A percentile compares a stretch with the other conserved stretches of the same genome.
These are phyloP conservation scores for Bedellia somnulentella DNA, from an alignment of 2,888 invertebrate genomes.

Conservation along the genomic window DNA sequence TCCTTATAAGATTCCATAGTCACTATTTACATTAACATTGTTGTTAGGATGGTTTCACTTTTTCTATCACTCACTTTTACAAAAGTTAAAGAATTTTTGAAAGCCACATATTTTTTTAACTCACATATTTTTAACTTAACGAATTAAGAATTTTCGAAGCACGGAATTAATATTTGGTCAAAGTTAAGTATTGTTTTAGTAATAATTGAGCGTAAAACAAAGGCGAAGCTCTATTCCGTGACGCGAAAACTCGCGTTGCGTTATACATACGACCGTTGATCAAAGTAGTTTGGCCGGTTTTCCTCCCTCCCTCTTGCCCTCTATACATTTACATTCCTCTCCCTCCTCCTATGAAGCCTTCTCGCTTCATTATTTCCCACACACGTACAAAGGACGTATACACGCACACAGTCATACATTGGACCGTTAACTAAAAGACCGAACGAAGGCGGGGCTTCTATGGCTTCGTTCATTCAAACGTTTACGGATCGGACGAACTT, in stretches of 20 bases:
- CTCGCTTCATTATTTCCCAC: too few species aligned
- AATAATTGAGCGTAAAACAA: slow-evolving; percentile 41
- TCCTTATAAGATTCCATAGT: slow-evolving; percentile 41
- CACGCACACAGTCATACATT: too few species aligned
- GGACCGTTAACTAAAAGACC: too few species aligned
- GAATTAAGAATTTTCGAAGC: too few species aligned
- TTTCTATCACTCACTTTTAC: too few species aligned
- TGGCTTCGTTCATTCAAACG: too few species aligned
- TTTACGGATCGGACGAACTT: too few species aligned
- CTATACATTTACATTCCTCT: slow-evolving; percentile 20
- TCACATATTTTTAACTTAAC: too few species aligned
- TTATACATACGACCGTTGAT: slow-evolving; percentile 49
- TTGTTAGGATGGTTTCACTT: slow-evolving; percentile 52
- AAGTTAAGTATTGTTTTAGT: slow-evolving; percentile 16
- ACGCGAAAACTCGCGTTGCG: slow-evolving; percentile 34
- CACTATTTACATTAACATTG: slow-evolving; percentile 30
- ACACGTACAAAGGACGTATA: too few species aligned
- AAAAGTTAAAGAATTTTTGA: too few species aligned
- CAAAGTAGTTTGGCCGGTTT: slow-evolving; percentile 56
- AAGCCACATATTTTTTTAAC: too few species aligned
- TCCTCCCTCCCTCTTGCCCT: slow-evolving; percentile 16
- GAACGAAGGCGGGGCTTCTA: too few species aligned
- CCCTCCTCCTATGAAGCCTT: slow-evolving; percentile 23
- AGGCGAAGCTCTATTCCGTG: slow-evolving; percentile 35
- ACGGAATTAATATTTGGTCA: slow-evolving; percentile 13